These are phyloP conservation scores for Mycalesis mineus DNA, from an alignment of 2,888 invertebrate species.

Conservation along the genomic window DNA sequence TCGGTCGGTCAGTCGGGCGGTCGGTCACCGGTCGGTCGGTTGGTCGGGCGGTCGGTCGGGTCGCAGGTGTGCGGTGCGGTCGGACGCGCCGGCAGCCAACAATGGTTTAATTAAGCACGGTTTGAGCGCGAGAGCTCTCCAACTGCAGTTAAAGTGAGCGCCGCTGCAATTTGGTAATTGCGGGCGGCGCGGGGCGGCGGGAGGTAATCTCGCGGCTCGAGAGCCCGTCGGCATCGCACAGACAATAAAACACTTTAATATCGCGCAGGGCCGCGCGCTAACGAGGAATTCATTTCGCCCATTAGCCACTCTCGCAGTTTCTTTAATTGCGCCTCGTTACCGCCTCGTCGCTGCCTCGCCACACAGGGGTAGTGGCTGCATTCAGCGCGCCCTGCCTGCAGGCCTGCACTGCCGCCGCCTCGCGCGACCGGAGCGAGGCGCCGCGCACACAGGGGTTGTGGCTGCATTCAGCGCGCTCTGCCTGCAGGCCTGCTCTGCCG, in stretches of 20 bases:
- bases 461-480: no score
- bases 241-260: constrained; percentile 34
- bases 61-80: constrained; percentile 1
- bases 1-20: no score
- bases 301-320: constrained; percentile 29
- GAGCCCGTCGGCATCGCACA: constrained; percentile 32
- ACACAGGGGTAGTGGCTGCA: not conserved
- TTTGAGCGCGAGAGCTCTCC: constrained; percentile 41
- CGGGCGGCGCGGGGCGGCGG: constrained; percentile 19
- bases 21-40: not conserved
- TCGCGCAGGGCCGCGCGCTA: constrained; percentile 30
- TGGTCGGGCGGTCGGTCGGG: not conserved
- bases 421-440: no score
- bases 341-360: constrained; percentile 25
- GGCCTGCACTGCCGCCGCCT: not conserved
- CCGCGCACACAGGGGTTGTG: no score
- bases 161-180: constrained; percentile 50
- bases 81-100: constrained; percentile 33
- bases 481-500: no score
- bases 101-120: constrained; percentile 53
- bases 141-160: constrained; percentile 41
- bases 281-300: constrained; percentile 35
- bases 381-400: constrained; percentile 4
- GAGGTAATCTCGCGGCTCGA: constrained; percentile 36
- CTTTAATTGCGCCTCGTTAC: constrained; percentile 29